Base-by-base conservation (phyloP, 2,797 vertebrate genomes). In the Cryptoprocta ferox region DNA sequence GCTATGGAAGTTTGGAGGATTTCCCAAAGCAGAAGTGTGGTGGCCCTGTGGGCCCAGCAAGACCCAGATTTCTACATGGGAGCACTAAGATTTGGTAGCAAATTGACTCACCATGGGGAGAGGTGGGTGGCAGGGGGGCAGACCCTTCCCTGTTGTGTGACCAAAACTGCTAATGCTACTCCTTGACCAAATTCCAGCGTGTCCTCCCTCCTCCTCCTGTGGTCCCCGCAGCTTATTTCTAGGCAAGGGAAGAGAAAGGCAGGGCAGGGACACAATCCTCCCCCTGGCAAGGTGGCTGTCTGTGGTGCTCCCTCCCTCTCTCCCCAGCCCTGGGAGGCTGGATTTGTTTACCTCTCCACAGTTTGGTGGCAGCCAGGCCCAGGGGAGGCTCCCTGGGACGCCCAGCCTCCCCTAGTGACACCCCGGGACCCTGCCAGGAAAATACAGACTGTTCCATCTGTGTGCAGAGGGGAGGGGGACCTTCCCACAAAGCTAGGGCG, bases 321-420 rank as follows among this genome's bases (percentile, higher is more conserved):
- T 39, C 68, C 61, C 35, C 18, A 50, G 15, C 59, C 50, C 93
- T 89, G 73, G 56, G 94, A 92, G 93, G 35, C 83, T 42, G 48
- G 30, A 53, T 96, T 95, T 98, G 95, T 98, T 98, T 98, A 96
- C 97, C 53, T 94, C 94, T 78, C 93, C 61, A 56, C 87, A 87
- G n/a, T 90, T 94, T 94, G 84, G 90, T 95, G 91, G 94, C 95
- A 97, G 97, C 81, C 4, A 48, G 86, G 35, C 96, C 95, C 95
- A 95, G 48, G 96, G 76, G 97, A 97, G 68, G 71, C 90, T 97
- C 93, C n/a, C 94, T 71, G 89, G 94, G 94, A 95, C 89, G 89
- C 95, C 95, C 96, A 92, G 48, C 85, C 95, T 95, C 88, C 80
- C 21, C 68, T 56, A 80, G 6, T 63, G 91, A 94, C 11, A 16